phyloP scores from a whole-genome alignment of 2,888 invertebrate species.

The Nebria brevicollis region DNA sequence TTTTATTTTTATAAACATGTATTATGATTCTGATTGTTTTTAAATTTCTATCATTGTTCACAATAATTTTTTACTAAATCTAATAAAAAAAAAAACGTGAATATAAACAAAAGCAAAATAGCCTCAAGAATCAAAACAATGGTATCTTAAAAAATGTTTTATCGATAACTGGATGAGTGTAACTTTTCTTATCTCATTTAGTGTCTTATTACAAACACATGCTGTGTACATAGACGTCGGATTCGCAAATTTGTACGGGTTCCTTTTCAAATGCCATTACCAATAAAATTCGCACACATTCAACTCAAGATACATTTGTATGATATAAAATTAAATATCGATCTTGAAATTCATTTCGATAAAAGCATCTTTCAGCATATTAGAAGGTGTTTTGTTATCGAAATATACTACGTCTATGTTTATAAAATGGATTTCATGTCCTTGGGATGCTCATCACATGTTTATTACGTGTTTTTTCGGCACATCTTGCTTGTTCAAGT shows the following conservation, averaged over 20 bases:
- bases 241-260: neutral
- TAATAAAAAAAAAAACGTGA: neutral
- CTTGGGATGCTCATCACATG: constrained; percentile 39
- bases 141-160: neutral
- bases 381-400: neutral
- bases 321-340: no score
- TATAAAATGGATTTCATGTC: constrained; percentile 17
- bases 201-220: no score
- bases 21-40: neutral
- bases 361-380: no score
- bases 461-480: constrained; percentile 25
- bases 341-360: no score
- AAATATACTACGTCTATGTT: neutral
- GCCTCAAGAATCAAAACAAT: neutral
- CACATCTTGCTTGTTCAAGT: neutral
- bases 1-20: neutral
- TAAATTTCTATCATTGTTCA: neutral
- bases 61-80: neutral
- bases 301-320: no score
- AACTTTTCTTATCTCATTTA: neutral
- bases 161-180: neutral
- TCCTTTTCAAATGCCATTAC: no score
- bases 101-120: neutral
- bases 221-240: neutral
- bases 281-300: no score